phyloP scores from a whole-genome alignment of 1,140 invertebrate species.

The Parasteatoda tepidariorum region DNA sequence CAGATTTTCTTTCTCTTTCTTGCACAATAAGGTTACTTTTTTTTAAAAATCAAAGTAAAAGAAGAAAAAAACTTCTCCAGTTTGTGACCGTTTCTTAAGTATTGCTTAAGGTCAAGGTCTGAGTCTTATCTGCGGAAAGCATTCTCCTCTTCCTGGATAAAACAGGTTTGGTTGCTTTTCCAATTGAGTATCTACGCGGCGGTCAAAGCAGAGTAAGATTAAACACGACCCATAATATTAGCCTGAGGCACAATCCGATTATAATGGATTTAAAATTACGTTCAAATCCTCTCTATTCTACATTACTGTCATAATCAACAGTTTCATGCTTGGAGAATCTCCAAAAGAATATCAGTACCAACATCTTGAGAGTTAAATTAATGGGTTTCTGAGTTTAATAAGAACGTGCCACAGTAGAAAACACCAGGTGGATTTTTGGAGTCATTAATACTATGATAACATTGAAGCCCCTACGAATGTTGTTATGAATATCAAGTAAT shows the following conservation, averaged over 20 bases:
- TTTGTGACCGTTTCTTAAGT: too few species aligned
- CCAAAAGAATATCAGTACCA: too few species aligned
- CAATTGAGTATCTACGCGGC: neutral
- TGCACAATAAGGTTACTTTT: too few species aligned
- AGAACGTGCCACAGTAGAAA: neutral
- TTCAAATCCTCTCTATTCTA: neutral
- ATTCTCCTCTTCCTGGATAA: neutral
- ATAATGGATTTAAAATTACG: constrained; percentile 18
- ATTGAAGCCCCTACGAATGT: too few species aligned
- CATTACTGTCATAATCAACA: neutral
- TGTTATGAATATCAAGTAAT: too few species aligned
- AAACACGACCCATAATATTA: constrained; percentile 4
- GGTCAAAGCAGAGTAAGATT: neutral
- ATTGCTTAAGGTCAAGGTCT: too few species aligned
- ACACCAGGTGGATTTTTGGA: neutral
- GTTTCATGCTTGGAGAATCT: neutral
- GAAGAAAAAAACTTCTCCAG: too few species aligned
- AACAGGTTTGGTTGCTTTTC: neutral
- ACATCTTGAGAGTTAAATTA: neutral
- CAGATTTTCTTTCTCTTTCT: too few species aligned
- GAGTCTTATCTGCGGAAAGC: too few species aligned
- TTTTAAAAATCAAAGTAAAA: too few species aligned
- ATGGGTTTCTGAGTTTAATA: neutral
- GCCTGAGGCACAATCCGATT: neutral
- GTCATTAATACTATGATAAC: too few species aligned